A percentile compares a stretch with the other conserved stretches of the same genome.
phyloP scores from a whole-genome alignment of 2,888 invertebrate genomes.

The Loripinus fragilis region DNA sequence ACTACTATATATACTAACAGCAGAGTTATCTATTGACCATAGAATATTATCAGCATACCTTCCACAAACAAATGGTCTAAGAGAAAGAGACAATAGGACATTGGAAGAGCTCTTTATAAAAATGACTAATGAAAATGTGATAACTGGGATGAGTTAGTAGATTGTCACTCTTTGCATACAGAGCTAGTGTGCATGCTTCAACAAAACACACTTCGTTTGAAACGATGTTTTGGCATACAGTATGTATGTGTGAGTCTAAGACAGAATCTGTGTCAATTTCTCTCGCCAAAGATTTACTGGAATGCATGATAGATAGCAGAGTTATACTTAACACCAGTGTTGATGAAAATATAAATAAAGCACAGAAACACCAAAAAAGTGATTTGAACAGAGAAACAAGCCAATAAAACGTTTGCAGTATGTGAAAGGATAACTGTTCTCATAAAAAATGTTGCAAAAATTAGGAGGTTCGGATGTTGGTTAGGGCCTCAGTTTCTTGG shows the following conservation, averaged over 20 bases:
- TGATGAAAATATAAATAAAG: slow-evolving; percentile 10
- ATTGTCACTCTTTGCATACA: slow-evolving; percentile 16
- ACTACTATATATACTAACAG: slow-evolving; percentile 28
- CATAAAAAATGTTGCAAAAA: slow-evolving; percentile 11
- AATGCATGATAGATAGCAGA: background rate
- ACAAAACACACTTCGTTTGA: slow-evolving; percentile 28
- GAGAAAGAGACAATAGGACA: slow-evolving; percentile 40
- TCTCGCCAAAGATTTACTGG: background rate
- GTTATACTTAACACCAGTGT: background rate
- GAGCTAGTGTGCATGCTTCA: too few species aligned
- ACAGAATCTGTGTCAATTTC: background rate
- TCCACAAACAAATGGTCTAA: slow-evolving; percentile 51
- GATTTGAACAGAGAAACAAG: slow-evolving; percentile 16
- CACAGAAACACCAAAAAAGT: slow-evolving; percentile 9
- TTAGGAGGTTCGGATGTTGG: slow-evolving; percentile 14
- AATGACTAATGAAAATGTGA: slow-evolving; percentile 2
- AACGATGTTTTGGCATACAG: slow-evolving; percentile 11
- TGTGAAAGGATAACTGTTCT: slow-evolving; percentile 9
- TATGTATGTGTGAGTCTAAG: background rate
- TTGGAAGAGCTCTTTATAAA: too few species aligned
- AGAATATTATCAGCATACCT: slow-evolving; percentile 86
- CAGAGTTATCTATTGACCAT: slow-evolving; percentile 69
- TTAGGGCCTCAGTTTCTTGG: too few species aligned
- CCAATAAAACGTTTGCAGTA: background rate
- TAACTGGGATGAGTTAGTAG: slow-evolving; percentile 2